Percentiles rank a stretch among this genome's conserved stretches.
phyloP scores from a whole-genome alignment of 2,113 vertebrate genomes.

The Ellobius talpinus region DNA sequence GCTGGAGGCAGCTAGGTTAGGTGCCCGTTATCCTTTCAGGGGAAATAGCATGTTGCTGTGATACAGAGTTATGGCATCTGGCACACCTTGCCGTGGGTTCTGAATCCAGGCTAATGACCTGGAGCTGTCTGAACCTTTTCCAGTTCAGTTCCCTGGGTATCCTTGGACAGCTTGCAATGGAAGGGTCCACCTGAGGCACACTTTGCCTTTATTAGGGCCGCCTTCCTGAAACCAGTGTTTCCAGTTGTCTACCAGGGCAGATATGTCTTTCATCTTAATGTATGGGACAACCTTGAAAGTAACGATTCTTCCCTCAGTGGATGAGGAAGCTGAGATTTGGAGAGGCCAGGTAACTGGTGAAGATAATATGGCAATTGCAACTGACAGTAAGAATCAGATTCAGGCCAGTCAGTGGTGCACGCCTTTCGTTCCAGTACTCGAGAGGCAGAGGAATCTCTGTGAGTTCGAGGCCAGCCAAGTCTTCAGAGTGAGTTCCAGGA shows the following conservation, averaged over 20 bases:
- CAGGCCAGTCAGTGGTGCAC: not conserved
- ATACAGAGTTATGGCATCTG: slow-evolving; percentile 63
- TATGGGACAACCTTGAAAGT: not conserved
- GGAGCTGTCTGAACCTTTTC: slow-evolving; percentile 62
- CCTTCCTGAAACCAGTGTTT: slow-evolving; percentile 8
- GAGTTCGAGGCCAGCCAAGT: not conserved
- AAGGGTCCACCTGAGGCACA: slow-evolving; percentile 22
- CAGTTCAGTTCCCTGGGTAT: slow-evolving; percentile 29
- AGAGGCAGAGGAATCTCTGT: not conserved
- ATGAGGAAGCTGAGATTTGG: not conserved
- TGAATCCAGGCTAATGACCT: slow-evolving; percentile 71
- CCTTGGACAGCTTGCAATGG: not conserved
- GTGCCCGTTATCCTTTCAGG: slow-evolving; percentile 66
- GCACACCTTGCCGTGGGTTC: slow-evolving; percentile 63
- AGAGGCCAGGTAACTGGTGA: not conserved
- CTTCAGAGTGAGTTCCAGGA: not conserved
- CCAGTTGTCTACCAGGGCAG: not conserved
- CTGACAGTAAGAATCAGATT: not conserved
- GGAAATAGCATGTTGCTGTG: slow-evolving; percentile 73
- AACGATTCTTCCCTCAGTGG: not conserved
- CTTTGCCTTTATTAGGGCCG: slow-evolving; percentile 38
- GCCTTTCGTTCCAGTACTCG: not conserved
- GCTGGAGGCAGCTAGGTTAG: slow-evolving; percentile 67
- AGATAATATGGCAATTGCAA: not conserved
- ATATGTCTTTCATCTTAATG: slow-evolving; percentile 21